Evolutionary conservation across 2,113 vertebrate species (phyloP).

Genomic region (Enhydra lutris): DNA sequence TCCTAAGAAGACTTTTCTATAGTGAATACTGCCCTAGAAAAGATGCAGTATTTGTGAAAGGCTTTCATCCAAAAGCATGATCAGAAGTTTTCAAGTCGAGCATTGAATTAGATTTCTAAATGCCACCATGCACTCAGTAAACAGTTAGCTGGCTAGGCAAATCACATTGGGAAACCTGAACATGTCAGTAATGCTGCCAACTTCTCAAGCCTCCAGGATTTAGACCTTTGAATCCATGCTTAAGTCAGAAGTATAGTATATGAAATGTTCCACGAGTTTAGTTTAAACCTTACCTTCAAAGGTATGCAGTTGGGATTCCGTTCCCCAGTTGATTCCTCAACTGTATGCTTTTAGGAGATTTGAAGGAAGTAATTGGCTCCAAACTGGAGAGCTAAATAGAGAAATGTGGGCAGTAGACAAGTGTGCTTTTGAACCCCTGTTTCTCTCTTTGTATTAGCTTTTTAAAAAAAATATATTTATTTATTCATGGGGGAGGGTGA

Average conservation of each 20-base stretch:
- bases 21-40: background rate
- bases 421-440: background rate
- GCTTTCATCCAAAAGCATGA: background rate
- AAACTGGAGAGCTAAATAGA: background rate
- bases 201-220: background rate
- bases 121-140: background rate
- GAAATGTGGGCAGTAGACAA: background rate
- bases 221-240: background rate
- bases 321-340: background rate
- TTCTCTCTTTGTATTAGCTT: background rate
- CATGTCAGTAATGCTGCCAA: background rate
- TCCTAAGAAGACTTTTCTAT: background rate
- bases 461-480: background rate
- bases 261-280: background rate
- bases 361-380: background rate
- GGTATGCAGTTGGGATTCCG: background rate
- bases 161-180: background rate
- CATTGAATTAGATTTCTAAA: slow-evolving; percentile 1
- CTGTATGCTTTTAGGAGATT: background rate
- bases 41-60: background rate
- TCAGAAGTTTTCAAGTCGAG: slow-evolving; percentile 24
- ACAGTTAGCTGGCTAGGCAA: background rate
- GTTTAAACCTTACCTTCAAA: background rate
- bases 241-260: background rate
- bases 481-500: background rate